These are phyloP conservation scores for Drosophila ambigua DNA, from an alignment of 1,140 invertebrate genomes.

Conservation along the genomic window DNA sequence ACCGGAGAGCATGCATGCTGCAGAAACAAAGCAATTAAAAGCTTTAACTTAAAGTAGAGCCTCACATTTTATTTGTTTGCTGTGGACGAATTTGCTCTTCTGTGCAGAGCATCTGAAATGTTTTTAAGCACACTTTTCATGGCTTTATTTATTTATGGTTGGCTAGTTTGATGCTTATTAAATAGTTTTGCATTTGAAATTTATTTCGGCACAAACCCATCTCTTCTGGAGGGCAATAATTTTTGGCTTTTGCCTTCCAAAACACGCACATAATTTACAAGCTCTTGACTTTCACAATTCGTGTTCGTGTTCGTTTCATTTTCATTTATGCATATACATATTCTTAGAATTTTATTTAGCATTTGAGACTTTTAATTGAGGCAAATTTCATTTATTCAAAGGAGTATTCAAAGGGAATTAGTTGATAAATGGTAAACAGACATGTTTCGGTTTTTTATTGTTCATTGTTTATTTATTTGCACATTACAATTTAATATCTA, in stretches of 20 bases:
- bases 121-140: slow-evolving; percentile 32
- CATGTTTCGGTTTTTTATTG: slow-evolving; percentile 11
- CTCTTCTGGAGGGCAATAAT: slow-evolving; percentile 51
- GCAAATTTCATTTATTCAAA: slow-evolving; percentile 32
- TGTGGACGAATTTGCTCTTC: too few species aligned
- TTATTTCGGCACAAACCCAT: slow-evolving; percentile 50
- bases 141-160: slow-evolving; percentile 73
- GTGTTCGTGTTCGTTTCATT: slow-evolving; percentile 40
- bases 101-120: too few species aligned
- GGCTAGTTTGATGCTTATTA: slow-evolving; percentile 71
- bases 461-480: slow-evolving; percentile 28
- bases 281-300: slow-evolving; percentile 41
- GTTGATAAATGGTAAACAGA: slow-evolving; percentile 27
- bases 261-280: slow-evolving; percentile 45
- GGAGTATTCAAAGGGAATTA: slow-evolving; percentile 12
- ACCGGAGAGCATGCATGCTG: slow-evolving; percentile 18
- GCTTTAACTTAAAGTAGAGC: slow-evolving; percentile 60
- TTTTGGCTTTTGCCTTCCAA: slow-evolving; percentile 44
- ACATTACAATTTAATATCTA: slow-evolving; percentile 28
- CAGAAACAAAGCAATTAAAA: slow-evolving; percentile 78
- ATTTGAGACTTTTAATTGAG: slow-evolving; percentile 41
- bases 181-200: slow-evolving; percentile 73
- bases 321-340: slow-evolving; percentile 41
- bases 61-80: slow-evolving; percentile 27
- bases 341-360: slow-evolving; percentile 26